Conservation (phyloP, 1,140 invertebrate species). For the Helicoverpa armigera region DNA sequence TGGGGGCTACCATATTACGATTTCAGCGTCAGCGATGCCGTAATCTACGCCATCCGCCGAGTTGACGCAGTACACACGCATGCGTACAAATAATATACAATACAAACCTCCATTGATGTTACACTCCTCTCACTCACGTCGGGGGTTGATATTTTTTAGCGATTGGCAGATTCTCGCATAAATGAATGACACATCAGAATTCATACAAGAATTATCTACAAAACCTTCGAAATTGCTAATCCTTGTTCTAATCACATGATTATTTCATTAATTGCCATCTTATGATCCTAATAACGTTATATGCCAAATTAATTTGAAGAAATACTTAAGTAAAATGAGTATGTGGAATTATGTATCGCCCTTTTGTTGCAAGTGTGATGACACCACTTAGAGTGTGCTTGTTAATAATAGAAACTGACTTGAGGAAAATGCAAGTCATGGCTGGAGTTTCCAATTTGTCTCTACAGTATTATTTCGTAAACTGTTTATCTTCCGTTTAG, state of each 20-base stretch:
- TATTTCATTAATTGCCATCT: too few species aligned
- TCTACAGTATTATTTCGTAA: slow-evolving; percentile 34
- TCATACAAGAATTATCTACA: too few species aligned
- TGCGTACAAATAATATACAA: slow-evolving; percentile 52
- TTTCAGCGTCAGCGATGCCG: slow-evolving; percentile 78
- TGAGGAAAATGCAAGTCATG: slow-evolving; percentile 61
- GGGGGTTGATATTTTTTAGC: slow-evolving; percentile 7
- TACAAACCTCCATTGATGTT: slow-evolving; percentile 2
- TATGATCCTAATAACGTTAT: too few species aligned
- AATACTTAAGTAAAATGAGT: background rate
- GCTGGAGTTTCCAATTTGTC: slow-evolving; percentile 28
- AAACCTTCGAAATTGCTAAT: too few species aligned
- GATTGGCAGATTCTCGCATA: too few species aligned
- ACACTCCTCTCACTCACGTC: slow-evolving; percentile 2
- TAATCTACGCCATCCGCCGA: slow-evolving; percentile 65
- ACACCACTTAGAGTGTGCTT: slow-evolving; percentile 61
- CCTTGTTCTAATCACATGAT: too few species aligned
- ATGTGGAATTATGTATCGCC: background rate
- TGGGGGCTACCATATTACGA: slow-evolving; percentile 76
- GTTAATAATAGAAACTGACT: slow-evolving; percentile 63
- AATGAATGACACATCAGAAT: background rate
- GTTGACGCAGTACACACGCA: slow-evolving; percentile 60
- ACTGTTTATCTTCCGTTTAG: slow-evolving; percentile 29
- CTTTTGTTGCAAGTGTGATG: slow-evolving; percentile 44
- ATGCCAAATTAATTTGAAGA: too few species aligned